Conservation (phyloP, 2,888 invertebrate genomes). For the Dolichopus griseipennis region DNA sequence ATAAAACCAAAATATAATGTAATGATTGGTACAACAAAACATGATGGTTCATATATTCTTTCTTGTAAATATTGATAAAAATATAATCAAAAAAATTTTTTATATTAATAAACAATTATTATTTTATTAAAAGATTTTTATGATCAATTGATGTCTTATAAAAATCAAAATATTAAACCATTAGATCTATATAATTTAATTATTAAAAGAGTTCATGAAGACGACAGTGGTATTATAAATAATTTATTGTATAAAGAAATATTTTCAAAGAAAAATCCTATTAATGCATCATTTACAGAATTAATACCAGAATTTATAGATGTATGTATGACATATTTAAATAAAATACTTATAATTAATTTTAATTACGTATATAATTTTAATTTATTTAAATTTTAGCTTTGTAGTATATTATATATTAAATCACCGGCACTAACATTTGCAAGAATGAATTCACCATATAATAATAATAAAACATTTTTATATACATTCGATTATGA, state of each 20-base stretch:
- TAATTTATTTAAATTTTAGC: conserved; percentile 22
- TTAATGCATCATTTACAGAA: conserved; percentile 39
- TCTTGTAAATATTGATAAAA: conserved; percentile 32
- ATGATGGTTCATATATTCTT: conserved; percentile 44
- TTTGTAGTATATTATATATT: conserved; percentile 27
- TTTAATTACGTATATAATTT: background rate
- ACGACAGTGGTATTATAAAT: conserved; percentile 20
- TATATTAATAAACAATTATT: background rate
- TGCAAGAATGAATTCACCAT: conserved; percentile 30
- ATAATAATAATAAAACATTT: conserved; percentile 36
- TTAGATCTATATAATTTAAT: background rate
- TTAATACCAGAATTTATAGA: conserved; percentile 46
- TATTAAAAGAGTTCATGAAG: conserved; percentile 24
- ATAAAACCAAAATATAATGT: conserved; percentile 30
- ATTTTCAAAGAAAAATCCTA: conserved; percentile 35
- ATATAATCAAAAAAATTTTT: background rate
- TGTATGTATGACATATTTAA: conserved; percentile 33
- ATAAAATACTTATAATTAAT: background rate
- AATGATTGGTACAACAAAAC: conserved; percentile 44
- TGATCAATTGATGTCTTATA: conserved; percentile 19
- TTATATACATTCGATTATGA: conserved; percentile 47
- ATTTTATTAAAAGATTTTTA: conserved; percentile 23
- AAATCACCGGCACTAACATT: conserved; percentile 44
- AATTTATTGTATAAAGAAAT: conserved; percentile 41
- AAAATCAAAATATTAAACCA: conserved; percentile 15